Evolutionary conservation across 2,113 vertebrate species (phyloP).

Genomic region (Brevimyrus niger): DNA sequence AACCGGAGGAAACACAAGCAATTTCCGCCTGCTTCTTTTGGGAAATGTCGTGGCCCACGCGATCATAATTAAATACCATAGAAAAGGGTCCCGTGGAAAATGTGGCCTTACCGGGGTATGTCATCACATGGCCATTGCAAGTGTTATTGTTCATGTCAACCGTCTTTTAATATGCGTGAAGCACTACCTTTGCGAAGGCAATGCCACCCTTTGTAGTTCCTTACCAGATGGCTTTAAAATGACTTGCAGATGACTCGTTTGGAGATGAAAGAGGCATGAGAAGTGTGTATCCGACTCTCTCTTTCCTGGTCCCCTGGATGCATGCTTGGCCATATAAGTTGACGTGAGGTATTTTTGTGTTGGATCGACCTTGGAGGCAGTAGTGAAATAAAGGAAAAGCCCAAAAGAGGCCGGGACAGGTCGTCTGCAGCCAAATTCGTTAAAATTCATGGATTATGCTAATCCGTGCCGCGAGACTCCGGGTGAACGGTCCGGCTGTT

Average conservation of each 20-base stretch:
- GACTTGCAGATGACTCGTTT: slow-evolving; percentile 68
- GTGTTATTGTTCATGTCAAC: neutral
- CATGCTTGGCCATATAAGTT: slow-evolving; percentile 78
- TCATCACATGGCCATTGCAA: neutral
- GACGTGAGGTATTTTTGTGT: slow-evolving; percentile 71
- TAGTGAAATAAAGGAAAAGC: slow-evolving; percentile 50
- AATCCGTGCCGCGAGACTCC: neutral
- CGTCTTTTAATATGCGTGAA: neutral
- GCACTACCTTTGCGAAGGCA: neutral
- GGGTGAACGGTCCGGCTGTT: slow-evolving; percentile 52
- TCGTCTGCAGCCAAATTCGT: slow-evolving; percentile 36
- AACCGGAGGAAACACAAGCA: neutral
- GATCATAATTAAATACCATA: neutral
- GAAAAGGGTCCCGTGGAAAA: neutral
- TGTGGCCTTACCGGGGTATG: neutral
- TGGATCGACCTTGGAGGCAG: slow-evolving; percentile 61
- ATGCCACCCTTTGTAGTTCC: slow-evolving; percentile 25
- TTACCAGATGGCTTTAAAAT: slow-evolving; percentile 61
- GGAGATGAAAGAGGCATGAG: slow-evolving; percentile 60
- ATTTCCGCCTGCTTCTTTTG: neutral
- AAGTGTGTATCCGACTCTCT: slow-evolving; percentile 61
- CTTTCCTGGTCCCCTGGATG: slow-evolving; percentile 61
- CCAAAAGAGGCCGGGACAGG: slow-evolving; percentile 17
- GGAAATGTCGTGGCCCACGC: neutral
- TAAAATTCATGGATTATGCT: slow-evolving; percentile 51